Base-by-base conservation (phyloP, 2,113 vertebrate species). In the Bufo bufo region DNA sequence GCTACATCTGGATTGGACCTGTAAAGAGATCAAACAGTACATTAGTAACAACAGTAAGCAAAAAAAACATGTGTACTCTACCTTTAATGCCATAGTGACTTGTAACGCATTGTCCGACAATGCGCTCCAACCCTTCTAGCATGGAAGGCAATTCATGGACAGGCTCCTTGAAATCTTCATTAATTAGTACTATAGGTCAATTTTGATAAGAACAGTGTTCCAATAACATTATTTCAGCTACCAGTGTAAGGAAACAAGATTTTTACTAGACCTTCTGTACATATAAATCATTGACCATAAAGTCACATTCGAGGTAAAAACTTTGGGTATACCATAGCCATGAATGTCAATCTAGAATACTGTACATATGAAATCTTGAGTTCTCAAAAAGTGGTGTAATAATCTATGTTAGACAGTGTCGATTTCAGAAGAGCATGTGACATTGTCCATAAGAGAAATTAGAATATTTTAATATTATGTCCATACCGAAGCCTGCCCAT, bases 1-100 rank as follows among this genome's bases (percentile, higher is more conserved):
- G 96, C 97, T 99, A 97, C 97, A 99, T 95, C 98, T 96, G 90
- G 98, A 99, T 94, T 99, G 98, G 94, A 99, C 98, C 98, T 99
- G 93, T 84, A 94, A 93, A 96, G 93, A 94, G 79, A 95, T 91
- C 84, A 94, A 80, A 93, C 49, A 91, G 84, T 89, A 91, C 93
- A 89, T 95, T 90, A 95, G 93, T 90, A 91, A 92, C 89, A 50
- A 16, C 87, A 93, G 61, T 43, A 84, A 43, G 85, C 85, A 91
- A 93, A 86, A 91, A 23, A 69, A 83, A 92, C 71, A 91, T 90
- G 92, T 81, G 89, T 80, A 92, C 17, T 75, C 17, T 6, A 59
- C 69, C 69, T 85, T 69, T 58, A 84, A 77, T 89, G 59, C 87
- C 59, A 89, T 54, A 84, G 71, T 77, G 72, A 45, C 58, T 66